Evolutionary conservation across 2,113 vertebrate species (phyloP).

Genomic region (Procapra przewalskii): DNA sequence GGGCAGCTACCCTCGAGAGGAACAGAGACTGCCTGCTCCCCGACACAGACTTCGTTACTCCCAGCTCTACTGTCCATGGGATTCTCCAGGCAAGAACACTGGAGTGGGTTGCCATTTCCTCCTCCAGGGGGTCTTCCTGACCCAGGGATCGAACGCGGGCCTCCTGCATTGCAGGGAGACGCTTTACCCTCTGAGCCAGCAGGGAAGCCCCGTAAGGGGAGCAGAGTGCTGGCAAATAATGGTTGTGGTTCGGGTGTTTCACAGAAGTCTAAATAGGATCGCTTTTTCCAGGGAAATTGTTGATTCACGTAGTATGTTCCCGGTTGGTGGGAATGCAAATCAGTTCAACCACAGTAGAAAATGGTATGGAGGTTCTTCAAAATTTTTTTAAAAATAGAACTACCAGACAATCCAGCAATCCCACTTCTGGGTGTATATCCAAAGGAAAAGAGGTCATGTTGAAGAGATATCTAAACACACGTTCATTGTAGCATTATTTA

Average conservation of each 20-base stretch:
- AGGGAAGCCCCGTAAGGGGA: too few species aligned
- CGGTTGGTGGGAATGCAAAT: not conserved
- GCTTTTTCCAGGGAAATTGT: not conserved
- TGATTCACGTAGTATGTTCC: not conserved
- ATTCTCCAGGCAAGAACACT: too few species aligned
- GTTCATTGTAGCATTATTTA: not conserved
- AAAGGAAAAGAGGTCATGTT: not conserved
- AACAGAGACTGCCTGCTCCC: fast-evolving
- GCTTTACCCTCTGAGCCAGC: too few species aligned
- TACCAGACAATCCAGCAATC: not conserved
- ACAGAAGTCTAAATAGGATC: not conserved
- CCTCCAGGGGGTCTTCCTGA: too few species aligned
- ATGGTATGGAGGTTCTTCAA: not conserved
- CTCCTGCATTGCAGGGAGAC: fast-evolving
- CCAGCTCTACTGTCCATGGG: too few species aligned
- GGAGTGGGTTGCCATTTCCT: too few species aligned
- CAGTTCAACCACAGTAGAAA: not conserved
- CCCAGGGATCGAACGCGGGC: fast-evolving
- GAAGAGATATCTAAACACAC: not conserved
- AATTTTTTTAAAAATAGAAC: not conserved
- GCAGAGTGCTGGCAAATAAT: too few species aligned
- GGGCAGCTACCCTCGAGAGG: fast-evolving
- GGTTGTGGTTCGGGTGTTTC: not conserved
- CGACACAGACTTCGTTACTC: fast-evolving
- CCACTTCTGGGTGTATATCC: not conserved